Evolutionary conservation across 2,888 invertebrate genomes (phyloP).

Genomic region (Zonitis immaculata): DNA sequence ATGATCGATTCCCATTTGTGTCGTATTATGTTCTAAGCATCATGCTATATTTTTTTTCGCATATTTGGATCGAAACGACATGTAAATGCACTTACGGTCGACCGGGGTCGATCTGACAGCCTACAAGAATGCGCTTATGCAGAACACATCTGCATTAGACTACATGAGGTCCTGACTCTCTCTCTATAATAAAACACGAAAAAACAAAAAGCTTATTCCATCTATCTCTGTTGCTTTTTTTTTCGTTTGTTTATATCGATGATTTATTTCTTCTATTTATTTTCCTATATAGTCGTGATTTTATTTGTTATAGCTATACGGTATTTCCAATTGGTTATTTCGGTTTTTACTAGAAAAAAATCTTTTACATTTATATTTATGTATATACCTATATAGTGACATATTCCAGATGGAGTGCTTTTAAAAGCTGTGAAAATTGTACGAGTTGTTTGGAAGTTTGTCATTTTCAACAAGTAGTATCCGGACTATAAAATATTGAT

Average conservation of each 20-base stretch:
- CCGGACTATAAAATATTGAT: slow-evolving; percentile 21
- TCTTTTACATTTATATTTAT: no score
- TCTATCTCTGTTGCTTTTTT: no score
- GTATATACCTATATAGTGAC: no score
- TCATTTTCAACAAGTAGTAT: slow-evolving; percentile 29
- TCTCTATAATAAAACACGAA: background rate
- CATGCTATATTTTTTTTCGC: slow-evolving; percentile 47
- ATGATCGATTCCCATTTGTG: slow-evolving; percentile 47
- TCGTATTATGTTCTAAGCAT: slow-evolving; percentile 47
- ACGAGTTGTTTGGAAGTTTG: slow-evolving; percentile 17
- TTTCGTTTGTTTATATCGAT: no score
- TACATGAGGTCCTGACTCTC: slow-evolving; percentile 22
- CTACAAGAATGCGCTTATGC: slow-evolving; percentile 49
- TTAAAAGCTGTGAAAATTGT: slow-evolving; percentile 6
- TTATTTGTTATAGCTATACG: background rate
- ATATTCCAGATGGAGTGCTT: background rate
- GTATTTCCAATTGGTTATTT: background rate
- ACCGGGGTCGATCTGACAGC: slow-evolving; percentile 45
- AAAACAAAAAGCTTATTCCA: no score
- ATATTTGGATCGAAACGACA: slow-evolving; percentile 45
- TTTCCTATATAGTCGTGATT: no score
- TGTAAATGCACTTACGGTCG: slow-evolving; percentile 50
- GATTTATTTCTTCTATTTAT: background rate
- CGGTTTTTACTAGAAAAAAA: background rate
- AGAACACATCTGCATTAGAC: slow-evolving; percentile 33